Evolutionary conservation across 35 echinoderm and acorn worm genomes (phyloP).

Genomic region (Eucidaris tribuloides): DNA sequence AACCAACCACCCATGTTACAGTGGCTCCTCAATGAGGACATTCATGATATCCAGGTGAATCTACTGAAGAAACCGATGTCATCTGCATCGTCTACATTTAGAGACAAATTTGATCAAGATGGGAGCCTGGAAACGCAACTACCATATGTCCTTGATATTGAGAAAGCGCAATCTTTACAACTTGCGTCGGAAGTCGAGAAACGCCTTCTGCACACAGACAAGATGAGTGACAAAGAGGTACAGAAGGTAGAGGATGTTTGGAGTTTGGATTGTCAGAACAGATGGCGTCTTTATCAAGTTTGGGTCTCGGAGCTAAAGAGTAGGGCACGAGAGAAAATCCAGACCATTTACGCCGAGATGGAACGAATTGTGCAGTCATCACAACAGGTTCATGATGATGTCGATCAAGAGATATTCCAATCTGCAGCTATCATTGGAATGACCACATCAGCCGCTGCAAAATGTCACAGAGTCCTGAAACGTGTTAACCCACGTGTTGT

Average conservation of each 20-base stretch:
- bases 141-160: background rate
- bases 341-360: background rate
- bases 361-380: background rate
- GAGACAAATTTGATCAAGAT: slow-evolving; percentile 7
- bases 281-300: slow-evolving; percentile 73
- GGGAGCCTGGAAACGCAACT: background rate
- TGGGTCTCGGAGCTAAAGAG: slow-evolving; percentile 41
- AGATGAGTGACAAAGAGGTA: slow-evolving; percentile 50
- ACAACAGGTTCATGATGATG: slow-evolving; percentile 53
- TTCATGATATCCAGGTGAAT: slow-evolving; percentile 63
- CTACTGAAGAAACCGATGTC: background rate
- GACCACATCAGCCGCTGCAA: slow-evolving; percentile 65
- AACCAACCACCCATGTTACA: background rate
- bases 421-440: slow-evolving; percentile 68
- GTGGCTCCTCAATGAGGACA: slow-evolving; percentile 53
- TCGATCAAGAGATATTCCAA: slow-evolving; percentile 55
- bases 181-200: background rate
- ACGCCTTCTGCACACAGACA: slow-evolving; percentile 37
- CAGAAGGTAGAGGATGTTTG: slow-evolving; percentile 53
- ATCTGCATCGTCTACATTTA: background rate
- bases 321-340: background rate
- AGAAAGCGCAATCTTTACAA: background rate
- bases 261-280: background rate
- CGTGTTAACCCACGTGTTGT: slow-evolving; percentile 26
- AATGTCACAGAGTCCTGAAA: background rate